A percentile compares a stretch with the other conserved stretches of the same genome.
These are phyloP conservation scores for Decapterus maruadsi DNA, from an alignment of 2,797 vertebrate species.

Conservation along the genomic window DNA sequence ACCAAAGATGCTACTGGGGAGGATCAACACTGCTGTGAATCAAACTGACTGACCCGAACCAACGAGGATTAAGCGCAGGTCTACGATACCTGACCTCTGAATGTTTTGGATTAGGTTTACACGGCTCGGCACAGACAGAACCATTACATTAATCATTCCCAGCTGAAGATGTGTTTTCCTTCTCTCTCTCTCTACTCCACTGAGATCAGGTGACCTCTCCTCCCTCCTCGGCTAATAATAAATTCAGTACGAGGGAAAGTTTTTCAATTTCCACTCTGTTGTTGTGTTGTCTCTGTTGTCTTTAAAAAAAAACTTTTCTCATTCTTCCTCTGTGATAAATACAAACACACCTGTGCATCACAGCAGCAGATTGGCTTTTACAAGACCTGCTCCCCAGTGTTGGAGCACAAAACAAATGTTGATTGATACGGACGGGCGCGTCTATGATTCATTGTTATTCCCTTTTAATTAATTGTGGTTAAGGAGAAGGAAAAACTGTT, in stretches of 20 bases:
- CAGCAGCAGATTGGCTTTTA: constrained; percentile 25
- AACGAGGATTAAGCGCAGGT: constrained; percentile 53
- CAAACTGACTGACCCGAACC: constrained; percentile 49
- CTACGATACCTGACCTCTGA: constrained; percentile 46
- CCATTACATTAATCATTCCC: constrained; percentile 52
- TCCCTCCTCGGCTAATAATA: constrained; percentile 23
- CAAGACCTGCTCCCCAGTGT: constrained; percentile 22
- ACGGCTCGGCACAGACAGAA: constrained; percentile 41
- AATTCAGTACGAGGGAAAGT: constrained; percentile 12
- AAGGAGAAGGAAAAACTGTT: constrained; percentile 37
- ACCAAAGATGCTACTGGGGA: constrained; percentile 58
- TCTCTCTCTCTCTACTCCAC: constrained; percentile 6
- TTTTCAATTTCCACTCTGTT: constrained; percentile 23
- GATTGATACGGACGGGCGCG: constrained; percentile 32
- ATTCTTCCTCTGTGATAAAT: constrained; percentile 19
- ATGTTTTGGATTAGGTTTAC: constrained; percentile 49
- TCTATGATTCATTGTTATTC: constrained; percentile 30
- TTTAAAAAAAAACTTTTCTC: constrained; percentile 30
- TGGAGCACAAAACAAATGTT: constrained; percentile 38
- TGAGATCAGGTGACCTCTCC: constrained; percentile 22
- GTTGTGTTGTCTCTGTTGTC: constrained; percentile 22
- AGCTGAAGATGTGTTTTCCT: constrained; percentile 36
- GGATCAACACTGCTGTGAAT: constrained; percentile 50
- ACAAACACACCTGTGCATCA: constrained; percentile 2
- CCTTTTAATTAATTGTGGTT: constrained; percentile 48